A percentile compares a stretch with the other conserved stretches of the same genome.
phyloP scores from a whole-genome alignment of 2,888 invertebrate genomes.

The Trichopria drosophilae region DNA sequence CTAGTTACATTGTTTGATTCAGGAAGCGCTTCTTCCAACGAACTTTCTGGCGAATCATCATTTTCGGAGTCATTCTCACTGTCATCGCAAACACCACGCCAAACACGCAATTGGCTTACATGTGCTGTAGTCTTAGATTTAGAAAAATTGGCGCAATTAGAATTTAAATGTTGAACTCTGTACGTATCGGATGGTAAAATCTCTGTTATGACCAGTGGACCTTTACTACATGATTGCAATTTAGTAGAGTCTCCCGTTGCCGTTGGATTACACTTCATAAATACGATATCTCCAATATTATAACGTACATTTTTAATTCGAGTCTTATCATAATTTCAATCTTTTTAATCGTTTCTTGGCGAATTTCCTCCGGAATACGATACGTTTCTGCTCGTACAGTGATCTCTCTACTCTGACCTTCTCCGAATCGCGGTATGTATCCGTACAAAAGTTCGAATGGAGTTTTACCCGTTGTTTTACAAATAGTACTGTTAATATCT shows the following conservation, averaged over 20 bases:
- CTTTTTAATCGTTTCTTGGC: not conserved
- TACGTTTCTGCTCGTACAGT: slow-evolving; percentile 7
- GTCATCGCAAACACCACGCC: no score
- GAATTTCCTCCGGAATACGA: no score
- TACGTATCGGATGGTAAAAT: slow-evolving; percentile 18
- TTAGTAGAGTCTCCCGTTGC: slow-evolving; percentile 23
- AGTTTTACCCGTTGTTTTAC: slow-evolving; percentile 26
- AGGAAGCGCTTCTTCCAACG: no score
- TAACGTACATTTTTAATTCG: slow-evolving; percentile 13
- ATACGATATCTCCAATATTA: slow-evolving; percentile 18
- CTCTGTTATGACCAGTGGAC: slow-evolving; percentile 13
- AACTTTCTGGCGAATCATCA: no score
- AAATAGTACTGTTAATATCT: slow-evolving; percentile 25
- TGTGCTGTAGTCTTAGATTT: slow-evolving; percentile 27
- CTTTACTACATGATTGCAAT: slow-evolving; percentile 8
- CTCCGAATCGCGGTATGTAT: slow-evolving; percentile 20
- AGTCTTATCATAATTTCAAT: slow-evolving; percentile 12
- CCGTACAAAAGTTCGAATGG: slow-evolving; percentile 31
- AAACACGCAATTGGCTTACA: slow-evolving; percentile 12
- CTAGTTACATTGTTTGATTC: no score
- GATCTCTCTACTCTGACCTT: slow-evolving; percentile 15
- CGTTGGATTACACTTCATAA: slow-evolving; percentile 1
- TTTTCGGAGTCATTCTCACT: no score
- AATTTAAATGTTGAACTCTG: not conserved
- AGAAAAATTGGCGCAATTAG: not conserved